These are phyloP conservation scores for Ceratitis capitata DNA, from an alignment of 1,140 invertebrate species.

Conservation along the genomic window DNA sequence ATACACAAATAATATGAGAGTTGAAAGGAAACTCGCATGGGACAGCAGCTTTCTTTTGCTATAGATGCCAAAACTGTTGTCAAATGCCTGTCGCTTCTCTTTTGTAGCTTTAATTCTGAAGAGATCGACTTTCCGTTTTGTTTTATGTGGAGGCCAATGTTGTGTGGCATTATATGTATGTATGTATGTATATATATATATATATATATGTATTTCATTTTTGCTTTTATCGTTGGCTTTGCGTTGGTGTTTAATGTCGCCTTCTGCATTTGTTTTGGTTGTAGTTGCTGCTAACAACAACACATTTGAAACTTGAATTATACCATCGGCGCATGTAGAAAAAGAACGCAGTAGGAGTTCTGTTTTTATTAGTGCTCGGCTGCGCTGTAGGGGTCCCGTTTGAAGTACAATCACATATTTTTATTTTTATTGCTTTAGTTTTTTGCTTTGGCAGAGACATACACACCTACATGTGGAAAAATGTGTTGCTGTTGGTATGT, in stretches of 20 bases:
- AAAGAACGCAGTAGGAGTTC: neutral
- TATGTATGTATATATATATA: too few species aligned
- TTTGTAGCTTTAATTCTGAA: neutral
- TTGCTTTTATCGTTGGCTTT: neutral
- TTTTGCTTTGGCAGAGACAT: neutral
- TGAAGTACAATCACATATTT: neutral
- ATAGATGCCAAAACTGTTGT: too few species aligned
- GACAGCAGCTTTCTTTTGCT: too few species aligned
- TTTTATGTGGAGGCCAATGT: constrained; percentile 31
- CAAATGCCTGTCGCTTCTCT: neutral
- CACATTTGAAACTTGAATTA: neutral
- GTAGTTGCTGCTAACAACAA: neutral
- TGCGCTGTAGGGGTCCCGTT: neutral
- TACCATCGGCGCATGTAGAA: neutral
- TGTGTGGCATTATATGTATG: neutral
- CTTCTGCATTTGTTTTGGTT: neutral
- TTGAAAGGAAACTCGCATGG: too few species aligned
- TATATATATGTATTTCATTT: too few species aligned
- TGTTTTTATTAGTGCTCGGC: neutral
- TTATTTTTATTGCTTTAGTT: neutral
- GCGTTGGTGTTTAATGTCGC: neutral
- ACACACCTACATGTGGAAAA: too few species aligned
- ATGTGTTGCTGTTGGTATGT: constrained; percentile 2
- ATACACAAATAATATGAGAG: neutral
- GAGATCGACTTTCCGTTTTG: too few species aligned